phyloP scores from a whole-genome alignment of 2,888 invertebrate species.

The Chironomus riparius region DNA sequence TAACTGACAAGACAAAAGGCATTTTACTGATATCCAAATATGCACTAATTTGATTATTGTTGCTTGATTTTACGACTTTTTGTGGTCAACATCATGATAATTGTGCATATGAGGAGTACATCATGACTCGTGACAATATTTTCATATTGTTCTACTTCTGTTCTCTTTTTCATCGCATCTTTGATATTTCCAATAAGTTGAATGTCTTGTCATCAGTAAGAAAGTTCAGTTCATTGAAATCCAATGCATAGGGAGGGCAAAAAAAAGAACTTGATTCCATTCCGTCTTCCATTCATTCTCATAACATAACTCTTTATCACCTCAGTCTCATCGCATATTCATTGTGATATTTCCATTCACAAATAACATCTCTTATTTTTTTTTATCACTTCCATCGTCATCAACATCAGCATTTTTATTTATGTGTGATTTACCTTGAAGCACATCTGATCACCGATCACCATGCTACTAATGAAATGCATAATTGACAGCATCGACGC shows the following conservation, averaged over 20 bases:
- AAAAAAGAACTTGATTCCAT: too few relatives aligned
- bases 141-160: not conserved
- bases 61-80: too few relatives aligned
- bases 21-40: not conserved
- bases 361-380: not conserved
- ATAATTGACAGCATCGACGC: not conserved
- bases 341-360: not conserved
- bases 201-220: too few relatives aligned
- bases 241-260: too few relatives aligned
- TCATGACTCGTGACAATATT: not conserved
- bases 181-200: too few relatives aligned
- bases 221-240: too few relatives aligned
- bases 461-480: not conserved
- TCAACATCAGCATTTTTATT: not conserved
- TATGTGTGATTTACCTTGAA: not conserved
- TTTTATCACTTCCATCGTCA: not conserved
- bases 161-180: too few relatives aligned
- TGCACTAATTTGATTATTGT: not conserved
- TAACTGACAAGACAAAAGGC: too few relatives aligned
- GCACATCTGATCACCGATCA: not conserved
- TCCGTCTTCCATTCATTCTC: too few relatives aligned
- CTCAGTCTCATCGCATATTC: not conserved
- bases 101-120: too few relatives aligned
- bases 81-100: too few relatives aligned
- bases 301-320: too few relatives aligned